Conservation (phyloP, 1,140 invertebrate genomes). For the Triops longicaudatus region DNA sequence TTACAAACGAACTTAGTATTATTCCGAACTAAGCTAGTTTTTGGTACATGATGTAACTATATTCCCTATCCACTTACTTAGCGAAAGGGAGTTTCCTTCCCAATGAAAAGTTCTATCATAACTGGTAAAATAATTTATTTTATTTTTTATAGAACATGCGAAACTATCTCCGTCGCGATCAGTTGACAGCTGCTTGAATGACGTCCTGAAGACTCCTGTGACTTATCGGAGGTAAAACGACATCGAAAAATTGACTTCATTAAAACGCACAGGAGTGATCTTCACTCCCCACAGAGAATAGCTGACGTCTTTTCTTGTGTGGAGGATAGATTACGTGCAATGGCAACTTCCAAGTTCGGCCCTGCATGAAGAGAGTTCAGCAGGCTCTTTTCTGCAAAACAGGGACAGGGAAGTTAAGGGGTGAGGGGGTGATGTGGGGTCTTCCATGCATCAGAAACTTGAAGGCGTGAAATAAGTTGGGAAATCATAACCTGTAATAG, state of each 20-base stretch:
- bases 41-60: too few species aligned
- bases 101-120: too few species aligned
- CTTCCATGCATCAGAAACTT: not conserved
- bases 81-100: too few species aligned
- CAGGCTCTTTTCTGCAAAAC: not conserved
- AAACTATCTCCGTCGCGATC: conserved; percentile 45
- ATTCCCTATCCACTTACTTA: too few species aligned
- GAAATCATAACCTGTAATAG: not conserved
- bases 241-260: not conserved
- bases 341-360: not conserved
- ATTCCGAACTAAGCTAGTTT: too few species aligned
- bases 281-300: not conserved
- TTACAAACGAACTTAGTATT: too few species aligned
- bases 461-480: conserved; percentile 2
- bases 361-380: not conserved
- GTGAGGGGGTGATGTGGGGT: not conserved
- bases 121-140: too few species aligned
- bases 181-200: conserved; percentile 39
- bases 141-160: conserved; percentile 33
- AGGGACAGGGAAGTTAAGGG: not conserved
- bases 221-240: conserved; percentile 26
- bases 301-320: not conserved
- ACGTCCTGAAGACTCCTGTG: conserved; percentile 25
- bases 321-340: conserved; percentile 6
- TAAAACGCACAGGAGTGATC: not conserved